Conservation (phyloP, 92 coral and sea anemone species). For the Heliopora coerulea region DNA sequence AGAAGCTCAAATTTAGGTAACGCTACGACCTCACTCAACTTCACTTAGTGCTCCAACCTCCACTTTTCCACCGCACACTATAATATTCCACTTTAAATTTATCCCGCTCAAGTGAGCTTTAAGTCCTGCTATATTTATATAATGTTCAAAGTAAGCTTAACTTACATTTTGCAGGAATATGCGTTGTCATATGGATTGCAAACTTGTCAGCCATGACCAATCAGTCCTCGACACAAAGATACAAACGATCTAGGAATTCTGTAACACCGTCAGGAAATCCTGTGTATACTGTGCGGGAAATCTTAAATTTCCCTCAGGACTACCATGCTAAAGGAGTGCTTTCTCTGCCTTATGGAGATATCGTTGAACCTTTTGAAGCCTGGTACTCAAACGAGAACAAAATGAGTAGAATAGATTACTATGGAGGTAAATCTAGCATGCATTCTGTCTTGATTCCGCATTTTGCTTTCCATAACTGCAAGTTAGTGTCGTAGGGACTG, state of each 20-base stretch:
- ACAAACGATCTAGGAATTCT: background rate
- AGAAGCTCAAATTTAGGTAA: no score
- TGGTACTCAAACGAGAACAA: conserved; percentile 78
- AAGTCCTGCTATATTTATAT: no score
- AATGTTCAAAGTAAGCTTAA: background rate
- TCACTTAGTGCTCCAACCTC: no score
- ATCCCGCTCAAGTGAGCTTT: no score
- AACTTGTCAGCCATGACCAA: background rate
- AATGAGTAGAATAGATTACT: conserved; percentile 96
- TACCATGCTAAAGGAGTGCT: conserved; percentile 81
- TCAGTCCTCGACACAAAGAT: background rate
- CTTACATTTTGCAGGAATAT: background rate
- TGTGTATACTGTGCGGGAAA: conserved; percentile 10
- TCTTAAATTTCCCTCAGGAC: conserved; percentile 62
- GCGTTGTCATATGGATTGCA: background rate
- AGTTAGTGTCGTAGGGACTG: no score
- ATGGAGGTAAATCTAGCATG: conserved; percentile 91
- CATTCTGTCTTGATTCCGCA: no score
- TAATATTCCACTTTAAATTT: no score
- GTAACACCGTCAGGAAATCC: background rate
- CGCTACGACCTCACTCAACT: no score
- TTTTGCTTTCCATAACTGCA: no score
- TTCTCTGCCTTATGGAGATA: conserved; percentile 80
- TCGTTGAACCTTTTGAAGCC: conserved; percentile 90
- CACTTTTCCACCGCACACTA: no score